These are phyloP conservation scores for Athetis lepigone DNA, from an alignment of 2,888 invertebrate species.

Conservation along the genomic window DNA sequence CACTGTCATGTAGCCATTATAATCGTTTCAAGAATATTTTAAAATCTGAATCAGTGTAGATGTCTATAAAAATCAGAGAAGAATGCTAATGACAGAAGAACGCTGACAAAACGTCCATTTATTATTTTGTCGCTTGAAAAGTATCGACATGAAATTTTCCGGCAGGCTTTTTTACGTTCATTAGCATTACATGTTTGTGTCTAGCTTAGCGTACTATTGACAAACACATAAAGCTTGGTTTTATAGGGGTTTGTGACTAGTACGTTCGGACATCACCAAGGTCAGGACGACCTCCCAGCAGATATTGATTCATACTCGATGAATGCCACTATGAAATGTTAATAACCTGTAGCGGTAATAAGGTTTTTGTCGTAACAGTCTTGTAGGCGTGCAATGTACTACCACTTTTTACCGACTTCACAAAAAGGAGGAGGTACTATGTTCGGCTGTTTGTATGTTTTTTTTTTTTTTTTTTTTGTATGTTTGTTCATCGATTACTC, in stretches of 20 bases:
- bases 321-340: slow-evolving; percentile 41
- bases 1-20: slow-evolving; percentile 26
- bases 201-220: slow-evolving; percentile 53
- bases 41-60: slow-evolving; percentile 20
- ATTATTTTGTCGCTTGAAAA: slow-evolving; percentile 22
- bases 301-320: slow-evolving; percentile 56
- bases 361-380: slow-evolving; percentile 34
- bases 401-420: too few species aligned
- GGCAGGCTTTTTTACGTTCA: slow-evolving; percentile 13
- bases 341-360: slow-evolving; percentile 51
- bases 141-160: slow-evolving; percentile 5
- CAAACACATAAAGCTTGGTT: slow-evolving; percentile 55
- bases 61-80: slow-evolving; percentile 29
- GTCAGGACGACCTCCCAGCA: slow-evolving; percentile 54
- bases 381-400: slow-evolving; percentile 16
- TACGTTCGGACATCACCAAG: slow-evolving; percentile 48
- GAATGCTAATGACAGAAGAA: slow-evolving; percentile 27
- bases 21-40: slow-evolving; percentile 19
- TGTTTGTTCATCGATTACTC: too few species aligned
- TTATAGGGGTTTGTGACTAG: slow-evolving; percentile 51
- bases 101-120: slow-evolving; percentile 43
- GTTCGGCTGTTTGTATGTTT: too few species aligned
- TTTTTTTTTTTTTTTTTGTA: too few species aligned
- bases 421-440: too few species aligned
- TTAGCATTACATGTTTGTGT: slow-evolving; percentile 34